Base-by-base conservation (phyloP, 2,888 invertebrate species). In the Hirtodrosophila alboralis region DNA sequence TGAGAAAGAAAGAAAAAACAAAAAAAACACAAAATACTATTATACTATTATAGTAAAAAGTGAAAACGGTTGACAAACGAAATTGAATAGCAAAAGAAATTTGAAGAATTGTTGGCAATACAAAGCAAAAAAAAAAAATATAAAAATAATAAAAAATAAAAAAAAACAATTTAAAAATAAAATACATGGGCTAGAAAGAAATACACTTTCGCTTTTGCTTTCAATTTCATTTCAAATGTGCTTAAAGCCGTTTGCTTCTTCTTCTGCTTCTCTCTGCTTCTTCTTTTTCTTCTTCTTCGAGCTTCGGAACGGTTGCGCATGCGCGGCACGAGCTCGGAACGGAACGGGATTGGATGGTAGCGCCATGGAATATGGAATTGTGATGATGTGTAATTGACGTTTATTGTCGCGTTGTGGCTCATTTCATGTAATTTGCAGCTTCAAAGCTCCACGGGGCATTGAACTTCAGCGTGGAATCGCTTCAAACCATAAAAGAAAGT, bases 121-220 rank as follows among this genome's bases (percentile, higher is more conserved):
- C 40, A 59, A 65, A 65, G 28, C 41, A 59, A 51, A 48, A 48
- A 34, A 26, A 51, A 38, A 26, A 18, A 47, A 47, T n/a, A 28
- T 12, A 30, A 52, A 16, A 4, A 18, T 18, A 18, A 3, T 18
- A 18, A 12, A 48, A 13, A 33, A 30, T 47, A 41, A 9, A 30
- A 28, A 31, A 49, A 12, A 7, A 26, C n/a, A n/a, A n/a, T n/a
- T n/a, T n/a, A 43, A 8, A 31, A 21, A 45, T 13, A 43, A 52
- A 45, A 31, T 47, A 64, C 18, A 21, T 21, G 18, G 69, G 48
- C 38, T 47, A 77, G 54, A 78, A 78, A 84, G 57, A 80, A 80
- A 81, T 81, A 81, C 81, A 80, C 85, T 80, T 80, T 80, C 79
- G 84, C 78, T 80, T 84, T 77, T 77, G 85, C 78, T 80, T 80